A percentile compares a stretch with the other conserved stretches of the same genome.
Conservation (phyloP, 1,140 invertebrate genomes). For the Sesamia nonagrioides region DNA sequence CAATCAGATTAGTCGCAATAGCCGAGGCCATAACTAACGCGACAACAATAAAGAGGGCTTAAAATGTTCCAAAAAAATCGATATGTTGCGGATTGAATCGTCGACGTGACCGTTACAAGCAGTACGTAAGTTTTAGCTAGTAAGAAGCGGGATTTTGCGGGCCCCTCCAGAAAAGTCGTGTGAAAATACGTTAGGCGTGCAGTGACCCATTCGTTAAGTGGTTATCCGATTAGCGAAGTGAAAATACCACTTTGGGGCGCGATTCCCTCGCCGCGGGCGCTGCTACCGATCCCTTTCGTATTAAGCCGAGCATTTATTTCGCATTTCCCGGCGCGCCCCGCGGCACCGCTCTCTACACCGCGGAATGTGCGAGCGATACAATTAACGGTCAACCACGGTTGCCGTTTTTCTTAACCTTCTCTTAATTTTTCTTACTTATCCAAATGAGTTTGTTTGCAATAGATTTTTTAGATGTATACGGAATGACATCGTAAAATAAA, state of each 20-base stretch:
- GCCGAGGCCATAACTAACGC: constrained; percentile 65
- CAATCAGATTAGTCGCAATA: constrained; percentile 74
- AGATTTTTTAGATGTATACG: not conserved
- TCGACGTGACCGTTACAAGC: constrained; percentile 76
- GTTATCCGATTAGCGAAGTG: constrained; percentile 88
- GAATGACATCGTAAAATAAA: not conserved
- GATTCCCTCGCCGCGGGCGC: constrained; percentile 81
- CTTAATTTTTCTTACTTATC: not conserved
- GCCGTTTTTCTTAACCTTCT: constrained; percentile 47
- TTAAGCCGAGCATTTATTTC: constrained; percentile 86
- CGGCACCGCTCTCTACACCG: constrained; percentile 69
- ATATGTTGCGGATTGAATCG: constrained; percentile 67
- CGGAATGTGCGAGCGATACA: constrained; percentile 77
- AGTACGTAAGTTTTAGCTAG: constrained; percentile 82
- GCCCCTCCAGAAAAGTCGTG: constrained; percentile 83
- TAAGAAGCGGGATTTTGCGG: constrained; percentile 75
- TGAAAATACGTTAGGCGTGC: constrained; percentile 87
- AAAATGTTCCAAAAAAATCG: constrained; percentile 69
- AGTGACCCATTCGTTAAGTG: constrained; percentile 88
- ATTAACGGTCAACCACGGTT: constrained; percentile 82
- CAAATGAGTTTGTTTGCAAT: no score
- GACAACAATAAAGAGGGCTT: constrained; percentile 77
- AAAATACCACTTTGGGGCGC: constrained; percentile 88
- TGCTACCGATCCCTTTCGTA: constrained; percentile 81
- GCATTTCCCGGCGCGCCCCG: constrained; percentile 79